Conservation (phyloP, 2,113 vertebrate species). For the Thomomys bottae region DNA sequence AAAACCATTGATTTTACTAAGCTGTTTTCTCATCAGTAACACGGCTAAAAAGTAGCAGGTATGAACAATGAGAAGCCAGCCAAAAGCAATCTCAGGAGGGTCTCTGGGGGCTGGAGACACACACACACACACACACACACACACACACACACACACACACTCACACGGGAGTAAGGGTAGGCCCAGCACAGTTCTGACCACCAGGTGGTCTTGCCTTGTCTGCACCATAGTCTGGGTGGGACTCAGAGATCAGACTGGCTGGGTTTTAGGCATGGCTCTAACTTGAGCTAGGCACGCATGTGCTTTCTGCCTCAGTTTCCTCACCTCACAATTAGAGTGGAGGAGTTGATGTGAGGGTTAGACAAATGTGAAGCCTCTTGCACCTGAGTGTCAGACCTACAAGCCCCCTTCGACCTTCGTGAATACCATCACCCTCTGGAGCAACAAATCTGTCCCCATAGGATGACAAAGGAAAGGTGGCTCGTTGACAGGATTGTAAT, state of each 20-base stretch:
- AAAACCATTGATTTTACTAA: slow-evolving; percentile 83
- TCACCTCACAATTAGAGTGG: neutral
- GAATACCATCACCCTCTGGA: no score
- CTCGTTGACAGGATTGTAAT: neutral
- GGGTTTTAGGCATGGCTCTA: neutral
- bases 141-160: neutral
- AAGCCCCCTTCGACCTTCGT: no score
- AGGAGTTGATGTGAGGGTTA: fast-evolving
- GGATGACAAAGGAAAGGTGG: neutral
- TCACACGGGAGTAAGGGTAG: neutral
- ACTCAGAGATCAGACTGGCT: neutral
- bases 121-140: no score
- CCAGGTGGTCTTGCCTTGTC: neutral
- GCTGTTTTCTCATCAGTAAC: slow-evolving; percentile 83
- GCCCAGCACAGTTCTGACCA: fast-evolving
- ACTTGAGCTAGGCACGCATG: neutral
- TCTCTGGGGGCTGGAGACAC: neutral
- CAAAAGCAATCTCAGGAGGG: slow-evolving; percentile 12
- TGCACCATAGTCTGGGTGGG: fast-evolving
- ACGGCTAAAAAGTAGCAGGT: slow-evolving; percentile 71
- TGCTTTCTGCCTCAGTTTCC: slow-evolving; percentile 21
- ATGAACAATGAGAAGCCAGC: slow-evolving; percentile 36
- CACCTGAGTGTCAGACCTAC: neutral
- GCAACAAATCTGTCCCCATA: neutral
- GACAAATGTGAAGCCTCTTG: neutral